phyloP scores from a whole-genome alignment of 1,140 invertebrate species.

The Dufourea novaeangliae region DNA sequence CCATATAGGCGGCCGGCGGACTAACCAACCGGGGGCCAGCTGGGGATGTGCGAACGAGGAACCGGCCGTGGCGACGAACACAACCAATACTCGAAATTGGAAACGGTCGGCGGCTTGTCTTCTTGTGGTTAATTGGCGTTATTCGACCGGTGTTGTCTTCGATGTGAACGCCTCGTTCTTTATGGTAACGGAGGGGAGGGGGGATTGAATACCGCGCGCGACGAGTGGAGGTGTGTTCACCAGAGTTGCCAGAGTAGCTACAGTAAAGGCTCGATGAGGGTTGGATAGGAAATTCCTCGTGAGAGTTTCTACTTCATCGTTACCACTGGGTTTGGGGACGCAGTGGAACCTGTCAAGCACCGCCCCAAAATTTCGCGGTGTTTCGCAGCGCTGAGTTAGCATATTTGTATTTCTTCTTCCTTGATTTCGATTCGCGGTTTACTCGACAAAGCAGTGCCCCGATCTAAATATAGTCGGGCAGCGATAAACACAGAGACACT shows the following conservation, averaged over 20 bases:
- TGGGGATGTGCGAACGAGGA: background rate
- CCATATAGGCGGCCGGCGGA: background rate
- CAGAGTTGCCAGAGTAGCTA: no score
- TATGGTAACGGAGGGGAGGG: slow-evolving; percentile 41
- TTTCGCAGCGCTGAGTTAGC: background rate
- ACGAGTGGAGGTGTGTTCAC: slow-evolving; percentile 22
- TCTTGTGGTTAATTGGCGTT: slow-evolving; percentile 31
- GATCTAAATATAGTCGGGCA: slow-evolving; percentile 50
- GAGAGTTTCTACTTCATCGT: no score
- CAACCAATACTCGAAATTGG: slow-evolving; percentile 36
- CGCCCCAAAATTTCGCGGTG: background rate
- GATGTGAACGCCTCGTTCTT: slow-evolving; percentile 20
- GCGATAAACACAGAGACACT: slow-evolving; percentile 55
- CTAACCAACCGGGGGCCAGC: background rate
- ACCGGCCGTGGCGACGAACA: no score
- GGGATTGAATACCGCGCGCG: slow-evolving; percentile 36
- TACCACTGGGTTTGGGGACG: no score
- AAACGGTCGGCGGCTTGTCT: background rate
- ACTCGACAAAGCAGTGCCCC: slow-evolving; percentile 43
- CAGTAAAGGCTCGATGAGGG: no score
- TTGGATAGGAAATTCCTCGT: no score
- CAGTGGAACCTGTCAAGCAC: no score
- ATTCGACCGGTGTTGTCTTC: slow-evolving; percentile 1
- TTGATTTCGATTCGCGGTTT: slow-evolving; percentile 44
- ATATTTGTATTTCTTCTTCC: slow-evolving; percentile 28